phyloP scores from a whole-genome alignment of 2,888 invertebrate genomes.

The Rosalia funebris region DNA sequence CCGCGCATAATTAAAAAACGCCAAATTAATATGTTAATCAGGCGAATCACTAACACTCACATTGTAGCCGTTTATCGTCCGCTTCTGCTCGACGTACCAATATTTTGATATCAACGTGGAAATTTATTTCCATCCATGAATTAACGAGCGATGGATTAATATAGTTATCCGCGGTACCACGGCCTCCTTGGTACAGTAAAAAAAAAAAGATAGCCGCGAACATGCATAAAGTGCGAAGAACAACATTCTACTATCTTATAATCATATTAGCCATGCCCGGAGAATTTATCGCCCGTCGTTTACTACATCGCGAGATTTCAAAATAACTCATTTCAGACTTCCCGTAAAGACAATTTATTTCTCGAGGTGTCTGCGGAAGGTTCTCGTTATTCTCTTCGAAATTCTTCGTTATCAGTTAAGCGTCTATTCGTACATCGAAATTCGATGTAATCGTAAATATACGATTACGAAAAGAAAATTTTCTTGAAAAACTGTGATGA shows the following conservation, averaged over 20 bases:
- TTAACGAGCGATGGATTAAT: constrained; percentile 29
- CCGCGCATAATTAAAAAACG: neutral
- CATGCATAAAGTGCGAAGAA: constrained; percentile 49
- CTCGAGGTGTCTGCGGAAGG: constrained; percentile 11
- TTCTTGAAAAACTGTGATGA: too few relatives aligned
- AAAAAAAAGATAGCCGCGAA: constrained; percentile 43
- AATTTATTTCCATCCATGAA: neutral
- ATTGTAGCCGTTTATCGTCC: too few relatives aligned
- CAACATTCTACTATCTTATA: constrained; percentile 49
- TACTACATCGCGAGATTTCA: constrained; percentile 45
- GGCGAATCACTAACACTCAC: too few relatives aligned
- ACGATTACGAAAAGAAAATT: too few relatives aligned
- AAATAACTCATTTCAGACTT: constrained; percentile 41
- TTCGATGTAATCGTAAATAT: too few relatives aligned
- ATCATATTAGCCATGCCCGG: constrained; percentile 48
- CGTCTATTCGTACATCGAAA: too few relatives aligned
- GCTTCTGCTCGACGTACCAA: neutral
- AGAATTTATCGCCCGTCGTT: constrained; percentile 49
- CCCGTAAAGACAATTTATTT: constrained; percentile 39
- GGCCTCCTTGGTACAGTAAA: constrained; percentile 33
- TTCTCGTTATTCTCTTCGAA: constrained; percentile 16
- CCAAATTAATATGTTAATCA: neutral
- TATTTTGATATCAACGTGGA: constrained; percentile 3
- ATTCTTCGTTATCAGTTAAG: too few relatives aligned
- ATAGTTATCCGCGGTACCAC: constrained; percentile 27